phyloP scores from a whole-genome alignment of 2,888 invertebrate genomes.

The Ramazzottius varieornatus region DNA sequence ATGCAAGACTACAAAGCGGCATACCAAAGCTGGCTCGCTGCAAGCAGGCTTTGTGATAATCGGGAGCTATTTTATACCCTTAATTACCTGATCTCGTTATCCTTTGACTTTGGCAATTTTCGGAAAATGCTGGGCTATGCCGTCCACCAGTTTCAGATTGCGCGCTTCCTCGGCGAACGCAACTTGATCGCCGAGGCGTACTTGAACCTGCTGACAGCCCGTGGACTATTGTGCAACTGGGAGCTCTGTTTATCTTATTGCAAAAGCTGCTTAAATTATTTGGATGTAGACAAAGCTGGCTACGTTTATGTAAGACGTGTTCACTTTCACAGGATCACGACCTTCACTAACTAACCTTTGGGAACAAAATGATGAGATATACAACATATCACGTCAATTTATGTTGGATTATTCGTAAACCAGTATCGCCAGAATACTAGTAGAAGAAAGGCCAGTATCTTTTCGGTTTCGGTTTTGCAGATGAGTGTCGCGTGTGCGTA shows the following conservation, averaged over 20 bases:
- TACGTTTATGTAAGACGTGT: constrained; percentile 2
- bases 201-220: not conserved
- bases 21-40: not conserved
- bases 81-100: not conserved
- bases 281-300: not conserved
- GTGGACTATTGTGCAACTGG: not conserved
- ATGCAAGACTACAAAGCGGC: not conserved
- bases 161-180: not conserved
- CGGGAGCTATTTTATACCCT: not conserved
- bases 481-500: not conserved
- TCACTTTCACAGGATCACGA: too few species aligned
- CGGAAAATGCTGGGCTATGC: not conserved
- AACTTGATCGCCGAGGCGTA: not conserved
- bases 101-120: not conserved
- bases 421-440: too few species aligned
- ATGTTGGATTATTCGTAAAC: too few species aligned
- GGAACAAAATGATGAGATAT: too few species aligned
- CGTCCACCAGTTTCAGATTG: not conserved
- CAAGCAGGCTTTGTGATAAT: not conserved
- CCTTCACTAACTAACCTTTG: too few species aligned
- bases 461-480: not conserved
- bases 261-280: not conserved
- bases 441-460: too few species aligned
- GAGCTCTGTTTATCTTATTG: not conserved
- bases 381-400: too few species aligned